Percentiles rank a stretch among this genome's conserved stretches.
Conservation (phyloP, 2,797 vertebrate genomes). For the Macrochelys suwanniensis region DNA sequence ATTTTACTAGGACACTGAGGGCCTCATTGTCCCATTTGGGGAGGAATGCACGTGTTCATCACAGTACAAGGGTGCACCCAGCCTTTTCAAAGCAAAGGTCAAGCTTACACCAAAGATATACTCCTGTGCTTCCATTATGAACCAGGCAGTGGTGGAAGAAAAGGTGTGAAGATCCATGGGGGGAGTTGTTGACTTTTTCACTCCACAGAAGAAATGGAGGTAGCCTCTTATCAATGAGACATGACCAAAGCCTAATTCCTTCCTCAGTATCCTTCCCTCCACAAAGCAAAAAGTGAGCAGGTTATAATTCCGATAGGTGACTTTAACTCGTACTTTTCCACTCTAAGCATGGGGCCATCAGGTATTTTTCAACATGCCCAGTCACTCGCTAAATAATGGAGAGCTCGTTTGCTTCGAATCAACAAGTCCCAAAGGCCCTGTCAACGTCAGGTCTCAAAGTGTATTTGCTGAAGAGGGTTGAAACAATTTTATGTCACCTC, state of each 20-base stretch:
- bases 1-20: background rate
- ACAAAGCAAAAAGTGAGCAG: background rate
- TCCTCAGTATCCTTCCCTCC: background rate
- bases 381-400: background rate
- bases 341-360: background rate
- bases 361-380: background rate
- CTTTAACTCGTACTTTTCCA: background rate
- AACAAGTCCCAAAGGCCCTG: background rate
- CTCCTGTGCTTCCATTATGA: background rate
- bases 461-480: background rate
- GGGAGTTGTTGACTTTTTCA: background rate
- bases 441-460: fast-evolving
- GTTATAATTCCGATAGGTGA: background rate
- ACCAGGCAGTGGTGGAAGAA: background rate
- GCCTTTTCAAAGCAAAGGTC: background rate
- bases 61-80: background rate
- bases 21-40: background rate
- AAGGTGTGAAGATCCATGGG: background rate
- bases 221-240: fast-evolving
- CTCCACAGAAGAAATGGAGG: background rate
- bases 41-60: background rate
- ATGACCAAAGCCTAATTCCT: background rate
- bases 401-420: background rate
- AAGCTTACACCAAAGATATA: background rate
- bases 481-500: background rate